Percentiles rank a stretch among this genome's conserved stretches.
These are phyloP conservation scores for Pelosia muscerda DNA, from an alignment of 2,888 invertebrate species.

Conservation along the genomic window DNA sequence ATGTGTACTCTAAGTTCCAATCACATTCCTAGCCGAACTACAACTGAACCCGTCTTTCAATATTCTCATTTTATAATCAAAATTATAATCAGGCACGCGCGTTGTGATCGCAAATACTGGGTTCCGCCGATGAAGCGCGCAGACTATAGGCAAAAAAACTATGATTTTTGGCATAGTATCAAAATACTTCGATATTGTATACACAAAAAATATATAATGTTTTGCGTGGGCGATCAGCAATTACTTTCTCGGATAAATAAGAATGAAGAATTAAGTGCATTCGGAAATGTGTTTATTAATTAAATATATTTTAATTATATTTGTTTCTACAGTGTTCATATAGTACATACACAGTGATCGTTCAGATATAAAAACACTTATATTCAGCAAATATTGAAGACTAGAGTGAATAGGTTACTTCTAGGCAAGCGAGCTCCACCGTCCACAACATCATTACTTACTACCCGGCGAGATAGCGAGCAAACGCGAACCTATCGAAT, in stretches of 20 bases:
- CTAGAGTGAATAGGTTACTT: too few relatives aligned
- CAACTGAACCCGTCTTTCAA: conserved; percentile 10
- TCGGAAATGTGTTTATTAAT: too few relatives aligned
- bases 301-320: too few relatives aligned
- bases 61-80: conserved; percentile 23
- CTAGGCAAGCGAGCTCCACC: too few relatives aligned
- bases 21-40: conserved; percentile 5
- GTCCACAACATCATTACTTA: too few relatives aligned
- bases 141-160: background rate
- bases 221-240: background rate
- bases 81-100: conserved; percentile 3
- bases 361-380: too few relatives aligned
- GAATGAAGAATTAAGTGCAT: background rate
- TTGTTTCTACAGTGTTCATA: too few relatives aligned
- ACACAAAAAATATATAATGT: background rate
- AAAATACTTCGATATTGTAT: background rate
- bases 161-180: background rate
- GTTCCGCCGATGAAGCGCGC: conserved; percentile 11
- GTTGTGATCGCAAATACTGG: background rate
- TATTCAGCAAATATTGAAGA: too few relatives aligned
- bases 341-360: too few relatives aligned
- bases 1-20: too few relatives aligned
- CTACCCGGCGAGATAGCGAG: too few relatives aligned
- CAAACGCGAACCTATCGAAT: too few relatives aligned
- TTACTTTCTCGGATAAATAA: background rate